Evolutionary conservation across 2,113 vertebrate genomes (phyloP).

Genomic region (Balaeniceps rex): DNA sequence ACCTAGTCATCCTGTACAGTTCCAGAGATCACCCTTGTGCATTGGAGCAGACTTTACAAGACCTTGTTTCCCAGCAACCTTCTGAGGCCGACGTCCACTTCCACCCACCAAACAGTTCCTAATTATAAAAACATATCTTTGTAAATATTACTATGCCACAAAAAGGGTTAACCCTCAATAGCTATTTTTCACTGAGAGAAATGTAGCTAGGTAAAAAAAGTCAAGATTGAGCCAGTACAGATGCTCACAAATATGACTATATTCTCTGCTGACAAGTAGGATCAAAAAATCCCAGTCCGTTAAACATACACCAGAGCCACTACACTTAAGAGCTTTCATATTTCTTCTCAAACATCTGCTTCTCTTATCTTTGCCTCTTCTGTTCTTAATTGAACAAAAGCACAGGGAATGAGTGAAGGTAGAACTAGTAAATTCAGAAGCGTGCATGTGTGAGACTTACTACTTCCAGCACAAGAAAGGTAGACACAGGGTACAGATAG

Average conservation of each 20-base stretch:
- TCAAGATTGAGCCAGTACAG: background rate
- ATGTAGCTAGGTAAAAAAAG: background rate
- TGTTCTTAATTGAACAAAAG: background rate
- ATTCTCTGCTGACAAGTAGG: background rate
- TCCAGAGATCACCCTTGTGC: background rate
- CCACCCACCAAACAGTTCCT: background rate
- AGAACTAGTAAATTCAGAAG: background rate
- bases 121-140: background rate
- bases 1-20: background rate
- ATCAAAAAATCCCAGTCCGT: background rate
- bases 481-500: background rate
- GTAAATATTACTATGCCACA: background rate
- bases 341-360: background rate
- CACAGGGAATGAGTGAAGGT: background rate
- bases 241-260: background rate
- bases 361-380: background rate
- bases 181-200: background rate
- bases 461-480: background rate
- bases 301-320: background rate
- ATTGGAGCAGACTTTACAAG: background rate
- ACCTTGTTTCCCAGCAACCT: background rate
- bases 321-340: background rate
- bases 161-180: background rate
- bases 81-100: background rate
- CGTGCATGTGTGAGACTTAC: background rate